phyloP scores from a whole-genome alignment of 2,113 vertebrate species.

The Butastur rufipennis region DNA sequence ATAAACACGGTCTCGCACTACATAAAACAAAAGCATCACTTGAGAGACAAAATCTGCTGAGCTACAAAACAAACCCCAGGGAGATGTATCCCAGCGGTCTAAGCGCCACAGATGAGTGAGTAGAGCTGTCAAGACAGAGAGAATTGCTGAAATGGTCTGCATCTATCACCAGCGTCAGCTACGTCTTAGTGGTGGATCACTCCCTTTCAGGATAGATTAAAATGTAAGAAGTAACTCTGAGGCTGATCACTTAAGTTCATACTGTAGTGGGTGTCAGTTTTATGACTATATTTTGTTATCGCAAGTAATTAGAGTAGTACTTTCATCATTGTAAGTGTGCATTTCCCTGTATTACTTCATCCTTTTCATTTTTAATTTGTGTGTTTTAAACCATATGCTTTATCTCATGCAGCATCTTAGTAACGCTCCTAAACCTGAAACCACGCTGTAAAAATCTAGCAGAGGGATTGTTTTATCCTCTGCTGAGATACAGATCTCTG shows the following conservation, averaged over 20 bases:
- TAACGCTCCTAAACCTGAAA: not conserved
- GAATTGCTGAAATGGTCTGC: not conserved
- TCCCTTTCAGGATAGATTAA: not conserved
- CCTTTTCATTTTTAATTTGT: not conserved
- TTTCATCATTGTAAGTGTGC: not conserved
- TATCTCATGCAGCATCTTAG: not conserved
- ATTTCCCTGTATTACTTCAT: not conserved
- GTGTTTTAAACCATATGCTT: not conserved
- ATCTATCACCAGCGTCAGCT: not conserved
- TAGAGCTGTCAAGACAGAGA: constrained; percentile 8
- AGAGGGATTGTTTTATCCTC: not conserved
- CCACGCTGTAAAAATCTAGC: not conserved
- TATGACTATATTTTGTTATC: not conserved
- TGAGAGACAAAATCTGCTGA: not conserved
- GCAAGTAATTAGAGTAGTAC: not conserved
- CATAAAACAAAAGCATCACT: not conserved
- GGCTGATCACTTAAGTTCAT: not conserved
- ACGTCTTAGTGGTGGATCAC: not conserved
- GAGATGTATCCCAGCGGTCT: not conserved
- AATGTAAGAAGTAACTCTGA: not conserved
- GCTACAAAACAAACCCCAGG: not conserved
- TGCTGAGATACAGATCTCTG: not conserved
- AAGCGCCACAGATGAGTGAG: not conserved
- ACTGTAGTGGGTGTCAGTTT: not conserved
- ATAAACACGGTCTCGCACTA: not conserved